Percentiles rank a stretch among this genome's conserved stretches.
These are phyloP conservation scores for Prunella himalayana DNA, from an alignment of 2,113 vertebrate species.

Conservation along the genomic window DNA sequence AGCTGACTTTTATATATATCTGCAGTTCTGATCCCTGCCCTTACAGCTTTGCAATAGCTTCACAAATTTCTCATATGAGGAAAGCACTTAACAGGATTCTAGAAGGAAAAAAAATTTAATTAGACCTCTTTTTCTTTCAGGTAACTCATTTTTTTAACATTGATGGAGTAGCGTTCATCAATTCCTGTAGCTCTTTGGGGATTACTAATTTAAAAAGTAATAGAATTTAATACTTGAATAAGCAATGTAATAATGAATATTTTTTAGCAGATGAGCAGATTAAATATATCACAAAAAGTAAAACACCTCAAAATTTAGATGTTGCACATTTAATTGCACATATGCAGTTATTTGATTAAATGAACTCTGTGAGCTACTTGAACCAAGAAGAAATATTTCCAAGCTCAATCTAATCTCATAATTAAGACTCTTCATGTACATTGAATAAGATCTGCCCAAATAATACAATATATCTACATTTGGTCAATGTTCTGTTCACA, in stretches of 20 bases:
- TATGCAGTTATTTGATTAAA: not conserved
- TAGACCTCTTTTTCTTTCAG: not conserved
- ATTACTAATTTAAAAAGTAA: not conserved
- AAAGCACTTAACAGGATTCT: not conserved
- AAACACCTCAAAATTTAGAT: not conserved
- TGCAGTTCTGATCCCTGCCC: not conserved
- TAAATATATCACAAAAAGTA: not conserved
- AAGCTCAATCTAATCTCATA: conserved; percentile 82
- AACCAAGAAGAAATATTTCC: not conserved
- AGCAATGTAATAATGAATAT: not conserved
- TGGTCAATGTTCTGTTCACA: conserved; percentile 82
- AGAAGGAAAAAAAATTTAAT: not conserved
- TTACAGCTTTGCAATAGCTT: not conserved
- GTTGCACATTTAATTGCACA: not conserved
- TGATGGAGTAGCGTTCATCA: not conserved
- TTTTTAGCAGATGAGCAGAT: not conserved
- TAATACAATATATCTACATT: conserved; percentile 78
- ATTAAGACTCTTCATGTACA: conserved; percentile 76
- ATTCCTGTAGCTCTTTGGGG: not conserved
- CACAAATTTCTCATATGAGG: not conserved
- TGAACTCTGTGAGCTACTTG: not conserved
- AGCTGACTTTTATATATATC: not conserved
- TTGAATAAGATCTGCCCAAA: conserved; percentile 82
- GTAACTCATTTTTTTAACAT: not conserved
- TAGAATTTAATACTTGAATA: not conserved